Conservation (phyloP, 2,113 vertebrate species). For the Cichladusa arquata region DNA sequence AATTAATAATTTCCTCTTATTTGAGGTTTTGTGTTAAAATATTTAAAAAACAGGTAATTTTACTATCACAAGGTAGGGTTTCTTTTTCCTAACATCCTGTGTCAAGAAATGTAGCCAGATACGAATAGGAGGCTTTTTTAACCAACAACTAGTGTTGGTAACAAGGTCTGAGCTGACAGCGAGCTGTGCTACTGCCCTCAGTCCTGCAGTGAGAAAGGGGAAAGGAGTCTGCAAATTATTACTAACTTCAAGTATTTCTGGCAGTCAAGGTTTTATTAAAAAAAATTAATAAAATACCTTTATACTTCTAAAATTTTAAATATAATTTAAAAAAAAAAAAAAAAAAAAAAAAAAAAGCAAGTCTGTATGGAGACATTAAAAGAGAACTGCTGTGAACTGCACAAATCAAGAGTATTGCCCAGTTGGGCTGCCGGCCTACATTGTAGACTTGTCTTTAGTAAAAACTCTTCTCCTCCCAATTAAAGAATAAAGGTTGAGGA, state of each 20-base stretch:
- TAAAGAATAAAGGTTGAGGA: constrained; percentile 77
- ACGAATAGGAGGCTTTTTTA: constrained; percentile 66
- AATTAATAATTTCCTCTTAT: constrained; percentile 35
- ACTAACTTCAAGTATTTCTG: constrained; percentile 64
- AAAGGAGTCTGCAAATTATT: constrained; percentile 62
- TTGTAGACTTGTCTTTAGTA: constrained; percentile 73
- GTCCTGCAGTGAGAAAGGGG: constrained; percentile 57
- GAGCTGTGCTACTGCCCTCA: constrained; percentile 68
- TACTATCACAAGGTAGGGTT: constrained; percentile 48
- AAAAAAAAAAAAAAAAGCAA: background rate
- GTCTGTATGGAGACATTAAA: constrained; percentile 64
- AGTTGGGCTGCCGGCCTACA: constrained; percentile 77
- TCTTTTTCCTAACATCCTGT: constrained; percentile 37
- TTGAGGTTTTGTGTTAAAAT: constrained; percentile 51
- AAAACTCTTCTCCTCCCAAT: constrained; percentile 77
- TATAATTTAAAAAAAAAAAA: constrained; percentile 24
- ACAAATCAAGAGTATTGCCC: constrained; percentile 77
- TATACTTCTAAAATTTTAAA: constrained; percentile 69
- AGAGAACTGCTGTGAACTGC: constrained; percentile 63
- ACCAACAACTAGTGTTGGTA: constrained; percentile 74
- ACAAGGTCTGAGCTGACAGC: constrained; percentile 64
- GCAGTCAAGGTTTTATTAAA: constrained; percentile 72
- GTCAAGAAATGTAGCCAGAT: constrained; percentile 63
- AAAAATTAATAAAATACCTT: constrained; percentile 74
- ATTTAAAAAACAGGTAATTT: constrained; percentile 26